Base-by-base conservation (phyloP, 2,113 vertebrate genomes). In the Trematocara stigmaticum region DNA sequence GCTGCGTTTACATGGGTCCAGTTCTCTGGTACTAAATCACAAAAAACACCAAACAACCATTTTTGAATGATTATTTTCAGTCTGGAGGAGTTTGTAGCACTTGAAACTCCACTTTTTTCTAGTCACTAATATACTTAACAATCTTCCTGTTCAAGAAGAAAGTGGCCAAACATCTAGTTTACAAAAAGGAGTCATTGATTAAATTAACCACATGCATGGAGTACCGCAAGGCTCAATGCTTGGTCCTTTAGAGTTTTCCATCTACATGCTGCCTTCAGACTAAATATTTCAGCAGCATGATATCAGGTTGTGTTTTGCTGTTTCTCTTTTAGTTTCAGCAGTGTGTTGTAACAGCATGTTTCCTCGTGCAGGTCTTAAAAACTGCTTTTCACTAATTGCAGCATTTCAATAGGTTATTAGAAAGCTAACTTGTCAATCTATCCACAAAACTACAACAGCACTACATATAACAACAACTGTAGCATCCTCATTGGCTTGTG, bases 1-100 rank as follows among this genome's bases (percentile, higher is more conserved):
- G 56, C 26, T 5, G 3, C 3, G 10, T 91, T 55, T 4, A 83
- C 87, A 0, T 92, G 57, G 6, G 76, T 35, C 96, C 96, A 97
- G 6, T 61, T 64, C 1, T 94, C 94, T 52, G 96, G 96, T 6
- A 29, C 96, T 97, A n/a, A 40, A 52, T 88, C 12, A 69, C 15
- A 12, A 29, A 49, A 52, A 40, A 38, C 7, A 40, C 5, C 16
- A 2, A 40, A n/a, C 29, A 23, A 49, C 35, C 10, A n/a, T 26
- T 7, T 38, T 20, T 15, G 6, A 61, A 13, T 18, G 16, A 79
- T 42, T 6, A 20, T 1, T 59, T 10, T 56, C 15, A 10, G 26
- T 59, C 38, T 6, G 31, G 31, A 34, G 10, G 45, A 76, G 16
- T 49, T 34, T 51, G 26, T 34, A 51, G 26, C 26, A 34, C 26